phyloP scores from a whole-genome alignment of 2,797 vertebrate species.

The Varecia variegata region DNA sequence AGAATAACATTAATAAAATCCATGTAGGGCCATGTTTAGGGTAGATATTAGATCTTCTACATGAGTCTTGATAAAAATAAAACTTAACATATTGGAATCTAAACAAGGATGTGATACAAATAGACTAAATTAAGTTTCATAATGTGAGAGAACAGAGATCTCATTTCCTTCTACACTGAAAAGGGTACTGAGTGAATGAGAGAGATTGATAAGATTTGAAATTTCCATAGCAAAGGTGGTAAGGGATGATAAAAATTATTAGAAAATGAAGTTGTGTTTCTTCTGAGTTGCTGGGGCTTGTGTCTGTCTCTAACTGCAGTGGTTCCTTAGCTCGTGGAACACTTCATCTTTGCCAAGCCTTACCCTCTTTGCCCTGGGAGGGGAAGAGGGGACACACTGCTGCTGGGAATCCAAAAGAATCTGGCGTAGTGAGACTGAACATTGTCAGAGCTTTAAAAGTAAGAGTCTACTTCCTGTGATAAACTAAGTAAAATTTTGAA shows the following conservation, averaged over 20 bases:
- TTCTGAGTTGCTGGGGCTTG: not conserved
- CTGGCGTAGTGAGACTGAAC: not conserved
- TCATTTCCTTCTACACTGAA: not conserved
- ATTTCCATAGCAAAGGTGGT: not conserved
- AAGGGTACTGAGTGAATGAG: not conserved
- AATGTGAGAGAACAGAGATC: not conserved
- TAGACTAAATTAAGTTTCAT: not conserved
- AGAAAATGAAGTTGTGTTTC: not conserved
- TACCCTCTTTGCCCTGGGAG: not conserved
- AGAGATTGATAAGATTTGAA: not conserved
- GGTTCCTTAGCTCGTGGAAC: not conserved
- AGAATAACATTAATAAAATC: not conserved
- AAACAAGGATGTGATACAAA: not conserved
- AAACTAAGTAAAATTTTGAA: not conserved
- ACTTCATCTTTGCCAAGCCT: not conserved
- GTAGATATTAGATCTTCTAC: not conserved
- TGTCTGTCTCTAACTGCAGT: not conserved
- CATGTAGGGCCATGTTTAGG: not conserved
- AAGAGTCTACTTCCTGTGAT: not conserved
- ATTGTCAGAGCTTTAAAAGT: not conserved
- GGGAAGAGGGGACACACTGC: fast-evolving
- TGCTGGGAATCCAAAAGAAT: not conserved
- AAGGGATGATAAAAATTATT: not conserved
- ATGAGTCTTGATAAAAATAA: not conserved
- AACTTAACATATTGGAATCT: not conserved